Evolutionary conservation across 2,888 invertebrate species (phyloP), one percentile per base, ranked within the genome.

Genomic region (Germaria angustata): DNA sequence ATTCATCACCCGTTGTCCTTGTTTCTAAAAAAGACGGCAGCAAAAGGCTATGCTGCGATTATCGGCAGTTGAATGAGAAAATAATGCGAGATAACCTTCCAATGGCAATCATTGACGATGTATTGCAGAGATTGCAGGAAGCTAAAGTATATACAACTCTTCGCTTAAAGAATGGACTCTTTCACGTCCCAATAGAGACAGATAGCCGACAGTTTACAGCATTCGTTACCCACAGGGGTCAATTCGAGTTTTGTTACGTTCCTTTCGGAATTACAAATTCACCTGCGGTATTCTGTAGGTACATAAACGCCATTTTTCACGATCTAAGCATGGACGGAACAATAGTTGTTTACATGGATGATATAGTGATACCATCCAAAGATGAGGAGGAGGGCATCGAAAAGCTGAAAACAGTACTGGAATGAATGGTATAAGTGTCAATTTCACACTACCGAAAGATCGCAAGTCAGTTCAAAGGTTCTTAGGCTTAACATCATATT

Each of bases 21-120:
- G 69, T 77, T 13, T 32, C 53, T 4, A 75, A 53, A 13, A 76
- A 76, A n/a, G 57, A 76, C 17, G 61, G 61, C 3, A 28, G 28
- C 1, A 65, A 46, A 46, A 44, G 46, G 2, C 5, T 65, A 2
- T 61, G 41, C n/a, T n/a, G n/a, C n/a, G n/a, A n/a, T n/a, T n/a
- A n/a, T n/a, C n/a, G n/a, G n/a, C n/a, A n/a, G n/a, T 5, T 46
- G 0, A 63, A 46, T 15, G 44, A 63, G 5, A 63, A 46, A 15
- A 63, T 46, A 2, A 17, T 65, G 0, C 28, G 63, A 13, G 63
- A 65, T 7, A 24, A 65, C 5, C 46, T 46, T 7, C 46, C 13
- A n/a, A n/a, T n/a, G n/a, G n/a, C n/a, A n/a, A n/a, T n/a, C n/a
- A n/a, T n/a, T n/a, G n/a, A n/a, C n/a, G 41, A 61, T 2, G 61